Conservation (phyloP, 1,140 invertebrate genomes). For the Temnothorax nylanderi region DNA sequence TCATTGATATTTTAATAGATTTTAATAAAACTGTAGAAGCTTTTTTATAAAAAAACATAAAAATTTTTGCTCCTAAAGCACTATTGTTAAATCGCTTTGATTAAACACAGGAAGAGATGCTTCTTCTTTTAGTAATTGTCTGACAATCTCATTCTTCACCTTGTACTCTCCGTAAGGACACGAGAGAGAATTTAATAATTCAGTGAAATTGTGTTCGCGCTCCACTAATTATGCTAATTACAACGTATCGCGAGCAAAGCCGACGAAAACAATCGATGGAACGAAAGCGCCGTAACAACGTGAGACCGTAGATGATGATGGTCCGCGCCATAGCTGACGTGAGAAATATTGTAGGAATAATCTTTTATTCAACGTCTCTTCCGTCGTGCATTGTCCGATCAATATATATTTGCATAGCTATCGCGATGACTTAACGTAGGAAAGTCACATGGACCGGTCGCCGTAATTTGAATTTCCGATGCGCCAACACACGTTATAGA, state of each 20-base stretch:
- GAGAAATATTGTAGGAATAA: constrained; percentile 3
- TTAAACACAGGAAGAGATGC: background rate
- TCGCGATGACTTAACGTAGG: constrained; percentile 24
- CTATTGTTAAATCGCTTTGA: no score
- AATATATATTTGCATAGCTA: constrained; percentile 50
- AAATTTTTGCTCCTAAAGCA: background rate
- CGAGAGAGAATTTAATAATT: constrained; percentile 14
- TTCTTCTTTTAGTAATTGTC: background rate
- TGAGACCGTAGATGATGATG: background rate
- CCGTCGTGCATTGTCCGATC: constrained; percentile 20
- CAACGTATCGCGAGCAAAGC: background rate
- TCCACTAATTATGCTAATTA: constrained; percentile 41
- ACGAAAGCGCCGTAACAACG: background rate
- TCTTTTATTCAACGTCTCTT: constrained; percentile 62
- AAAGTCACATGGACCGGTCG: background rate
- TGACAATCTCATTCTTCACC: background rate
- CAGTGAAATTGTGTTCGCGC: constrained; percentile 40
- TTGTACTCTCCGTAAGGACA: background rate
- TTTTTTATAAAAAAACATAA: background rate
- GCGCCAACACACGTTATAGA: background rate
- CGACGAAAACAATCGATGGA: constrained; percentile 19
- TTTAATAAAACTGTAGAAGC: background rate
- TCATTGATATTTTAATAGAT: background rate
- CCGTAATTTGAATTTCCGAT: constrained; percentile 19
- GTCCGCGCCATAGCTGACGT: background rate